A percentile compares a stretch with the other conserved stretches of the same genome.
These are phyloP conservation scores for Teinopalpus imperialis DNA, from an alignment of 2,888 invertebrate species.

Conservation along the genomic window DNA sequence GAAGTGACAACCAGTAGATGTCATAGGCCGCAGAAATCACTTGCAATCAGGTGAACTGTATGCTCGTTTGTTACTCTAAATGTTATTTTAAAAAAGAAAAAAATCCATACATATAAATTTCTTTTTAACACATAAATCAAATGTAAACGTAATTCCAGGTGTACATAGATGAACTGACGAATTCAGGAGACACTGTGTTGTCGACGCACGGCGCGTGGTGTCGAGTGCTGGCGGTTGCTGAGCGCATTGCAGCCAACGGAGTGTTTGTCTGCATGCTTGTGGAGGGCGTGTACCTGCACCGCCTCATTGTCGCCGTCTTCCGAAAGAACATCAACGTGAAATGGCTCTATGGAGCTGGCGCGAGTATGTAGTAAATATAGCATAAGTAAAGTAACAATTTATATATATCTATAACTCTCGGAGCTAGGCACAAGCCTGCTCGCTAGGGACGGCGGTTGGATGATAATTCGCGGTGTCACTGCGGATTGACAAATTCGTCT, in stretches of 20 bases:
- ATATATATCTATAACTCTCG: background rate
- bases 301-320: conserved; percentile 85
- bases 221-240: conserved; percentile 77
- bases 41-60: no score
- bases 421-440: background rate
- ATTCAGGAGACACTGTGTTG: conserved; percentile 70
- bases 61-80: no score
- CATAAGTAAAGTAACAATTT: no score
- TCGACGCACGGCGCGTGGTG: conserved; percentile 75
- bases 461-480: no score
- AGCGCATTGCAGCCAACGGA: conserved; percentile 77
- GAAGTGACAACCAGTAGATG: no score
- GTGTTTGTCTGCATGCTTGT: conserved; percentile 87
- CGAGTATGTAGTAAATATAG: conserved; percentile 61
- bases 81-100: no score
- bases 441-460: no score
- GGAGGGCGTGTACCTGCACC: conserved; percentile 85
- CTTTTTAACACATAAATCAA: no score
- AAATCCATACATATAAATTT: no score
- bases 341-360: conserved; percentile 66
- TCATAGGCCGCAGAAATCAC: no score
- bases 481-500: no score
- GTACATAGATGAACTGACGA: conserved; percentile 80
- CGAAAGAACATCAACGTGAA: conserved; percentile 75
- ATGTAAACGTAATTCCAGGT: no score